Percentiles rank a stretch among this genome's conserved stretches.
phyloP scores from a whole-genome alignment of 2,888 invertebrate species.

The Cryptocephalus moraei region DNA sequence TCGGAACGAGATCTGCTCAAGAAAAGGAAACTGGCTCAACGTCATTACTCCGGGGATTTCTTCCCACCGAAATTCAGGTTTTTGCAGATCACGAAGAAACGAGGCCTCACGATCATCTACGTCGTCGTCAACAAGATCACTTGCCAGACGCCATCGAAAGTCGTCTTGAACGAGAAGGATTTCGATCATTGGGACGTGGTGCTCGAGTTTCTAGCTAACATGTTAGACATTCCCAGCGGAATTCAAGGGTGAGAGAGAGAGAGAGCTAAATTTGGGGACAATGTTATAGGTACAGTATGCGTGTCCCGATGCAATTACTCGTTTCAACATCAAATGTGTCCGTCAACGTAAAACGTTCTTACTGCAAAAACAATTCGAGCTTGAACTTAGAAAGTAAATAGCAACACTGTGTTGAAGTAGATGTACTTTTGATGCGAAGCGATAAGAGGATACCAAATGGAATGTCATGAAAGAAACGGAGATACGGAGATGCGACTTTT shows the following conservation, averaged over 20 bases:
- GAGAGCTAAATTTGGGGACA: background rate
- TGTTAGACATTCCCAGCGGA: background rate
- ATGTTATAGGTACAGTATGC: background rate
- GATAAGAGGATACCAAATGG: too few species aligned
- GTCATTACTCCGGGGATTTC: background rate
- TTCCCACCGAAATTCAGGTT: background rate
- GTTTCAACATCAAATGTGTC: too few species aligned
- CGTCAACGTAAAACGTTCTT: too few species aligned
- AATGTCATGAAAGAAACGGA: too few species aligned
- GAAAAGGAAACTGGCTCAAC: background rate
- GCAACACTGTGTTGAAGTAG: too few species aligned
- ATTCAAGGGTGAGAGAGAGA: background rate
- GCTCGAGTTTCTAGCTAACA: background rate
- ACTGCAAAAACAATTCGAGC: too few species aligned
- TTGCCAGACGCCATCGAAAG: background rate
- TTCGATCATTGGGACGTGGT: background rate
- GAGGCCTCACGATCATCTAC: constrained; percentile 2
- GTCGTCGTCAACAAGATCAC: background rate
- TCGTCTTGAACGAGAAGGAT: constrained; percentile 2
- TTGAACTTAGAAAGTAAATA: too few species aligned
- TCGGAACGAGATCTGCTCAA: background rate
- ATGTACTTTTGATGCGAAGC: too few species aligned
- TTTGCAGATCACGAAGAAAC: background rate
- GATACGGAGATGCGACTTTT: too few species aligned
- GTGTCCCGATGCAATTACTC: too few species aligned